Conservation (phyloP, 1,140 invertebrate species). For the Mya arenaria region DNA sequence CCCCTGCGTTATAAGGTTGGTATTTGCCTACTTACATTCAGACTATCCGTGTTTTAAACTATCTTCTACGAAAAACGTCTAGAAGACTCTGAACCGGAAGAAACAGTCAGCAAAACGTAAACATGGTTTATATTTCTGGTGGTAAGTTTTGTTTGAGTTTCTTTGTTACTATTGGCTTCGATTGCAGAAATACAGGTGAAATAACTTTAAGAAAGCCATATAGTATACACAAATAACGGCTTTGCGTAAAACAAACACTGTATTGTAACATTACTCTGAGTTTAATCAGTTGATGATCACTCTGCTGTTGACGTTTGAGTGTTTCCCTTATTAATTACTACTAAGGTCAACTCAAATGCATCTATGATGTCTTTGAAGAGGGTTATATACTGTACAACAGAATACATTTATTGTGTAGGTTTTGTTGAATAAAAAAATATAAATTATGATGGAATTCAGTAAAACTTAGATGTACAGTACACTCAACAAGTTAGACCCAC, state of each 20-base stretch:
- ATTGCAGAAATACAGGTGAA: no score
- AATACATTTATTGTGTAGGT: not conserved
- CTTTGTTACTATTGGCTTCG: no score
- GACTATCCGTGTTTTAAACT: no score
- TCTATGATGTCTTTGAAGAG: not conserved
- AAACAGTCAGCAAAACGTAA: conserved; percentile 27
- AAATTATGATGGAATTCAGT: no score
- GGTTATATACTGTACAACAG: not conserved
- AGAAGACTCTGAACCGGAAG: no score
- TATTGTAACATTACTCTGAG: not conserved
- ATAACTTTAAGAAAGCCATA: not conserved
- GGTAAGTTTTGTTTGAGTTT: not conserved
- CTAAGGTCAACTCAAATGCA: not conserved
- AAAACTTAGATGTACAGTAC: no score
- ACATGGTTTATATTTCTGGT: conserved; percentile 42
- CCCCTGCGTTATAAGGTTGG: no score
- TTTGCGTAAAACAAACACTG: not conserved
- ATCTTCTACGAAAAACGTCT: no score
- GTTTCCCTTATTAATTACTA: not conserved
- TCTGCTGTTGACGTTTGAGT: no score
- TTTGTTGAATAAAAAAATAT: no score
- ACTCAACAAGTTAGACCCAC: no score
- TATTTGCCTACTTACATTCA: no score
- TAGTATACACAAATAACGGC: not conserved
- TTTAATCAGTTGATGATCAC: not conserved